These are phyloP conservation scores for Diplodus sargus DNA, from an alignment of 2,797 vertebrate genomes.

Conservation along the genomic window DNA sequence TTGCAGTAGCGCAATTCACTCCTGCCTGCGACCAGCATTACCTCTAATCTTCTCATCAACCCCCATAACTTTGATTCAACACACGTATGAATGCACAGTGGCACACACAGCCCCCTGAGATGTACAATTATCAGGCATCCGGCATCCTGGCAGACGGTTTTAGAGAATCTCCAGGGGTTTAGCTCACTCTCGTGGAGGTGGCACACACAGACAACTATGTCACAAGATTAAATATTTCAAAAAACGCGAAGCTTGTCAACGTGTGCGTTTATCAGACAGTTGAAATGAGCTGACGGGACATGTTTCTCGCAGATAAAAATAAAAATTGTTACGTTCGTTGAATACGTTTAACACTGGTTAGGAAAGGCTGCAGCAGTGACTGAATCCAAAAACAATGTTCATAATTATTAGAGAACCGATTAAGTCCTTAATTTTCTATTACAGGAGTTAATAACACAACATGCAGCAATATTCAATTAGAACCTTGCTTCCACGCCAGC, in stretches of 20 bases:
- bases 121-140: conserved; percentile 56
- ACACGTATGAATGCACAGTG: conserved; percentile 20
- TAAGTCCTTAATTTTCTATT: conserved; percentile 30
- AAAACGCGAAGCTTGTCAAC: conserved; percentile 27
- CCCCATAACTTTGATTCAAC: conserved; percentile 17
- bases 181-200: conserved; percentile 42
- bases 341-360: conserved; percentile 5
- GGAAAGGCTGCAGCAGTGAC: not conserved
- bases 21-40: conserved; percentile 19
- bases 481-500: conserved; percentile 42
- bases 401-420: conserved; percentile 41
- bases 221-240: conserved; percentile 25
- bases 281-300: not conserved
- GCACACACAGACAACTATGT: conserved; percentile 29
- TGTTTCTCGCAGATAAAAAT: not conserved
- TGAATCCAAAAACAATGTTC: conserved; percentile 20
- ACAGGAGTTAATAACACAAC: conserved; percentile 30
- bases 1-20: conserved; percentile 34
- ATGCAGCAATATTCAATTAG: conserved; percentile 46
- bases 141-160: conserved; percentile 31
- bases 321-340: not conserved
- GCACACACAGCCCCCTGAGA: conserved; percentile 34
- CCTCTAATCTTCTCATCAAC: conserved; percentile 21
- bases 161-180: conserved; percentile 51
- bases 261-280: conserved; percentile 2